Conservation (phyloP, 2,797 vertebrate species). For the Taeniopygia guttata region DNA sequence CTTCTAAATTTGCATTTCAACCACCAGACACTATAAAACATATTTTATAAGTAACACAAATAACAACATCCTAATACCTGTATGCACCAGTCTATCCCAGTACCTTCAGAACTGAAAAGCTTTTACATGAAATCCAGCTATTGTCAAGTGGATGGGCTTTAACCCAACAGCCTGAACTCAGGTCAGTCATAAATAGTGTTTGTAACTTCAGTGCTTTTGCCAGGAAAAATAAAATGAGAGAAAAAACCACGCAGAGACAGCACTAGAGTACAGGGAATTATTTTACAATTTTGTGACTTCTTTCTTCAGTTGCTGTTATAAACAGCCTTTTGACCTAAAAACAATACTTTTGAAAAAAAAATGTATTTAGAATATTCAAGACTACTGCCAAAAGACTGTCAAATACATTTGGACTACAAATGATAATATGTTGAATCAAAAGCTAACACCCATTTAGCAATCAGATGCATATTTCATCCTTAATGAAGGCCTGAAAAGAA, state of each 20-base stretch:
- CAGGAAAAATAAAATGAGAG: neutral
- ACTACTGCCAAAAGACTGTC: neutral
- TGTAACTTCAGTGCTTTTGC: neutral
- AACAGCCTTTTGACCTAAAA: neutral
- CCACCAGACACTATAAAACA: neutral
- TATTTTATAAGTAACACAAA: neutral
- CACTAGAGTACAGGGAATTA: neutral
- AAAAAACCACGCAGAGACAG: neutral
- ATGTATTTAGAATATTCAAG: neutral
- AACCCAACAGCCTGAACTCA: neutral
- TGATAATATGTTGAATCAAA: conserved; percentile 72
- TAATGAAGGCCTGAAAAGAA: conserved; percentile 85
- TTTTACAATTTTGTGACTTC: neutral
- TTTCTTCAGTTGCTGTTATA: neutral
- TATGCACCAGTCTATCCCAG: neutral
- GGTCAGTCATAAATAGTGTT: neutral
- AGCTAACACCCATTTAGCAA: conserved; percentile 81
- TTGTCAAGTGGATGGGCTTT: neutral
- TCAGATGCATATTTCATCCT: conserved; percentile 83
- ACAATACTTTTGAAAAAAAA: neutral
- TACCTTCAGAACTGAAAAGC: neutral
- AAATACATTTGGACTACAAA: conserved; percentile 23
- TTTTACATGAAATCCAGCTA: neutral
- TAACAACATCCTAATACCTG: neutral
- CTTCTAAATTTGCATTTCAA: neutral